Conservation (phyloP, 1,140 invertebrate genomes). For the Pseudobourletiella spinata region DNA sequence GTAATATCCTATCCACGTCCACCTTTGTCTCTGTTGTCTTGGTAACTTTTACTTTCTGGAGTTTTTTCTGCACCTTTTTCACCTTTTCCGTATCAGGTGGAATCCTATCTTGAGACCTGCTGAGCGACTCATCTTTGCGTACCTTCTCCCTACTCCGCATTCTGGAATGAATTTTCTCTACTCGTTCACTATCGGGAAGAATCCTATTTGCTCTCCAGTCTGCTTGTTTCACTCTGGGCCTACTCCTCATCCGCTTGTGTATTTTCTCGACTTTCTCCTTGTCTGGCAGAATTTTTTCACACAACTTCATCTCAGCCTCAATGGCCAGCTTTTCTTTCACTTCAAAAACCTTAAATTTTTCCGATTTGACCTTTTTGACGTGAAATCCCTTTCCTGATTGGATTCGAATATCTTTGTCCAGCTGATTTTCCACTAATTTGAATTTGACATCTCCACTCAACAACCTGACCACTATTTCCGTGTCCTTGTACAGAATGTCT, state of each 20-base stretch:
- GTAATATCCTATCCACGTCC: not conserved
- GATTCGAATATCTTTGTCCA: not conserved
- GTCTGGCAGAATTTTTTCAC: conserved; percentile 2
- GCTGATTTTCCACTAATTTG: not conserved
- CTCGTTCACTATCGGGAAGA: not conserved
- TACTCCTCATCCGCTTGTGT: not conserved
- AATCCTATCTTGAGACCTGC: not conserved
- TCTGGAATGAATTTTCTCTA: not conserved
- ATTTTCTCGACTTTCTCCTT: conserved; percentile 4
- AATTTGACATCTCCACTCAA: conserved; percentile 3
- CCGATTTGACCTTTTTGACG: not conserved
- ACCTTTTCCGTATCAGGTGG: not conserved
- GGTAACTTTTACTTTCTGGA: not conserved
- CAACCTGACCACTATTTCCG: not conserved
- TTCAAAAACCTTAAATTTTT: not conserved
- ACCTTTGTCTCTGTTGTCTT: not conserved
- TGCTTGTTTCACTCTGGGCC: conserved; percentile 1
- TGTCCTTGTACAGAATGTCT: conserved; percentile 6
- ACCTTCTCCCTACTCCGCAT: conserved; percentile 5
- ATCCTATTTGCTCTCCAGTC: conserved; percentile 10
- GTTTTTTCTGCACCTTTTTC: not conserved
- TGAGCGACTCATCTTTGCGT: not conserved
- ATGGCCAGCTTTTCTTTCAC: conserved; percentile 2
- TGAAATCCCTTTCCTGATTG: not conserved
- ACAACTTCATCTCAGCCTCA: not conserved